Percentiles rank a stretch among this genome's conserved stretches.
phyloP scores from a whole-genome alignment of 2,797 vertebrate species.

The Chiropotes sagulatus region DNA sequence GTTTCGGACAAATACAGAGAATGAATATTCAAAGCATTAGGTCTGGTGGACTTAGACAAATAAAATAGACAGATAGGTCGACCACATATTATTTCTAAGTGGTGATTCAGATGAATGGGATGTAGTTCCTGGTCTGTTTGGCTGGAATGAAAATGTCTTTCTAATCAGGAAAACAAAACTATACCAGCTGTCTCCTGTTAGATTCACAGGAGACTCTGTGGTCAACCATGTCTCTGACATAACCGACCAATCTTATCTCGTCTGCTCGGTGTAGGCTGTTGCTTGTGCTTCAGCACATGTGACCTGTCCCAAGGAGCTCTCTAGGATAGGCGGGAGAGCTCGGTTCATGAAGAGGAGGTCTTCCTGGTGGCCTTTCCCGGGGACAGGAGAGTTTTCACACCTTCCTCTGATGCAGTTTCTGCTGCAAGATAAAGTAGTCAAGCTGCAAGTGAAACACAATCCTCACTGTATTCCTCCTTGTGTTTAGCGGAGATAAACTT shows the following conservation, averaged over 20 bases:
- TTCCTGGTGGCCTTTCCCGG: slow-evolving; percentile 72
- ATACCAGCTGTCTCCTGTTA: not conserved
- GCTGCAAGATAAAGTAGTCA: slow-evolving; percentile 85
- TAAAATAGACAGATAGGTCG: not conserved
- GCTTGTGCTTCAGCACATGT: not conserved
- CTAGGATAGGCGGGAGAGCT: slow-evolving; percentile 71
- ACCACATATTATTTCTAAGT: not conserved
- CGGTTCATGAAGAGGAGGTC: slow-evolving; percentile 64
- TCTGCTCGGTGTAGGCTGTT: not conserved
- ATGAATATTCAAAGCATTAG: not conserved
- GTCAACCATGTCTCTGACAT: slow-evolving; percentile 8
- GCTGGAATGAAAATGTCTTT: not conserved
- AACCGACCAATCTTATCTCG: not conserved
- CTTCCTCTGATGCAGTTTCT: slow-evolving; percentile 82
- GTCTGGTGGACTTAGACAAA: not conserved
- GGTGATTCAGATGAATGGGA: not conserved
- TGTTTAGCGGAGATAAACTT: slow-evolving; percentile 95
- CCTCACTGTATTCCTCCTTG: slow-evolving; percentile 87
- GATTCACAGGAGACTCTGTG: not conserved
- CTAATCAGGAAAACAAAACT: not conserved
- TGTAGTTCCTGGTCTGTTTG: not conserved
- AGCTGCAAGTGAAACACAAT: slow-evolving; percentile 87
- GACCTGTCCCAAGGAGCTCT: slow-evolving; percentile 66
- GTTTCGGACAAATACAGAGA: not conserved
- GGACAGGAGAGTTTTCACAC: slow-evolving; percentile 77